Evolutionary conservation across 35 echinoderm and acorn worm genomes (phyloP), one percentile per base, ranked within the genome.

Genomic region (Ptychodera flava): DNA sequence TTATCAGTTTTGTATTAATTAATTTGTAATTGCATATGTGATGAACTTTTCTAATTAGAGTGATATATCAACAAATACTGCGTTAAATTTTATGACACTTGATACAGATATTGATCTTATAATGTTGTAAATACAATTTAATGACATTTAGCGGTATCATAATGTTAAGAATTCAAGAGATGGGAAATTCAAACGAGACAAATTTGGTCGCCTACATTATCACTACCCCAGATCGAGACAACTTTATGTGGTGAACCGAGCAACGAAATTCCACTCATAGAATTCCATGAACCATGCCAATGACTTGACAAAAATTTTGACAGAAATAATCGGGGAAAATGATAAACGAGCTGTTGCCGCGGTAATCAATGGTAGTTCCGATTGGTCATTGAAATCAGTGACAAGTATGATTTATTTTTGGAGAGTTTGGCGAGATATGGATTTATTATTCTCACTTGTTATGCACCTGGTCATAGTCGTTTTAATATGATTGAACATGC

Each of bases 321-420:
- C 16, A 27, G 81, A 84, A 0, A 36, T 75, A n/a, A n/a, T n/a
- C 32, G 34, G 16, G 35, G 31, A 33, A 0, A 29, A 30, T 32
- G 80, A 32, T 15, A 90, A 85, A 32, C 78, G 81, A 30, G 29
- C 31, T 1, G 0, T 78, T 29, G 32, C 29, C 16, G 12, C 85
- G 2, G 14, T 85, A 27, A 84, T 76, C 16, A 82, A 90, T 36
- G 38, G 82, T n/a, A 82, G 88, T 0, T 82, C 82, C 6, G 88
- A 90, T 35, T 90, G 88, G 88, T 78, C 29, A 35, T 33, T 34
- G 0, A 85, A 90, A 76, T 90, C 82, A 16, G 78, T 33, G 81
- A 85, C 81, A 29, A 80, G 77, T 27, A 10, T 90, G 29, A 38
- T 90, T 12, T 90, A 85, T 38, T 30, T 78, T 15, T 53, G 82